A percentile compares a stretch with the other conserved stretches of the same genome.
phyloP scores from a whole-genome alignment of 92 coral and sea anemone genomes.

The Chrysogorgia sp. region DNA sequence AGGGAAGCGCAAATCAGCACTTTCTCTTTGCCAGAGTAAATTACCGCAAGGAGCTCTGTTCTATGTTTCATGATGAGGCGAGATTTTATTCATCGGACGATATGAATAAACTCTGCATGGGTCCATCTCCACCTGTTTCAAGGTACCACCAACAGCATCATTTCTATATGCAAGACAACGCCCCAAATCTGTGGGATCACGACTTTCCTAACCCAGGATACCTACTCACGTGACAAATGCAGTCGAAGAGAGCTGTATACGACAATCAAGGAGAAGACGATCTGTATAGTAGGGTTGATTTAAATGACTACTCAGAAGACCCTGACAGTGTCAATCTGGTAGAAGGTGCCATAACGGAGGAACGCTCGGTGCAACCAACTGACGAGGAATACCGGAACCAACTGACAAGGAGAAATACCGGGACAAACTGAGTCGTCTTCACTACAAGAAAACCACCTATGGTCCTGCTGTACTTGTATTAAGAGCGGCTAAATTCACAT shows the following conservation, averaged over 20 bases:
- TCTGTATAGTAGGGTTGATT: neutral
- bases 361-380: constrained; percentile 14
- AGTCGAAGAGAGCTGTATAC: neutral
- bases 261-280: neutral
- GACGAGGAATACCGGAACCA: too few relatives aligned
- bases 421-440: constrained; percentile 49
- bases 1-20: constrained; percentile 40
- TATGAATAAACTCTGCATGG: constrained; percentile 42
- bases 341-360: neutral
- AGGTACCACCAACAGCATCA: constrained; percentile 42
- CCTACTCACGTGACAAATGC: constrained; percentile 52
- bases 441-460: constrained; percentile 22
- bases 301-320: constrained; percentile 8
- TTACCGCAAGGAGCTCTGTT: constrained; percentile 27
- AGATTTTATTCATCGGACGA: constrained; percentile 27
- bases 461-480: constrained; percentile 41
- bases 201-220: constrained; percentile 56
- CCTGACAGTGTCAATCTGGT: neutral
- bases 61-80: constrained; percentile 26
- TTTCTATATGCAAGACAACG: constrained; percentile 38
- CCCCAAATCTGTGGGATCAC: constrained; percentile 53
- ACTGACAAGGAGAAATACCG: neutral
- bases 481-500: constrained; percentile 16
- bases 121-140: constrained; percentile 41
- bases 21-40: constrained; percentile 41